A percentile compares a stretch with the other conserved stretches of the same genome.
Evolutionary conservation across 2,797 vertebrate species (phyloP).

Genomic region (Craterocephalus amniculus): DNA sequence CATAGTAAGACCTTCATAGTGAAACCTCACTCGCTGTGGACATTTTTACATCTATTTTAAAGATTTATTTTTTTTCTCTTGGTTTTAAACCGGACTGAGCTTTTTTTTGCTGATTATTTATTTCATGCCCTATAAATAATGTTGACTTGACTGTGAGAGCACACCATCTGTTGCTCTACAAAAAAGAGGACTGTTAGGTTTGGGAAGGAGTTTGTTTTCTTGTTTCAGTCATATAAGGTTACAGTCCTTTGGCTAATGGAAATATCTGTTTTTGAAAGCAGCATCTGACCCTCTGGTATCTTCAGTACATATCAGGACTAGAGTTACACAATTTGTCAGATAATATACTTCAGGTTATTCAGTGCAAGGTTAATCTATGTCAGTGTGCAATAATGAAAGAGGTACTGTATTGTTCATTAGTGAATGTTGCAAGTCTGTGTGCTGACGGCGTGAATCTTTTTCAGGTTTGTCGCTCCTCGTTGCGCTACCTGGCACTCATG

Average conservation of each 20-base stretch:
- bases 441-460: slow-evolving; percentile 27
- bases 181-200: background rate
- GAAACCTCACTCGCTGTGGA: no score
- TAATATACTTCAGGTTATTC: background rate
- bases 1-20: no score
- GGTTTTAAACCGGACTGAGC: no score
- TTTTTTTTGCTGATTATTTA: no score
- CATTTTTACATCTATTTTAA: no score
- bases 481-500: slow-evolving; percentile 97
- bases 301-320: slow-evolving; percentile 9
- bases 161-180: background rate
- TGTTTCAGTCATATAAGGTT: slow-evolving; percentile 11
- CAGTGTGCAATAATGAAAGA: background rate
- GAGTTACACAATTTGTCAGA: background rate
- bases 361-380: background rate
- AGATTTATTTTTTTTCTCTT: no score
- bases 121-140: no score
- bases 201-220: slow-evolving; percentile 6
- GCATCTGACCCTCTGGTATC: slow-evolving; percentile 15
- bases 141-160: background rate
- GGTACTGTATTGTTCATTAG: background rate
- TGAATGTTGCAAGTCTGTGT: slow-evolving; percentile 3
- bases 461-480: slow-evolving; percentile 94
- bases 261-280: slow-evolving; percentile 13
- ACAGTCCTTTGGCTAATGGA: background rate